Evolutionary conservation across 1,140 invertebrate genomes (phyloP).

Genomic region (Bacillus rossius): DNA sequence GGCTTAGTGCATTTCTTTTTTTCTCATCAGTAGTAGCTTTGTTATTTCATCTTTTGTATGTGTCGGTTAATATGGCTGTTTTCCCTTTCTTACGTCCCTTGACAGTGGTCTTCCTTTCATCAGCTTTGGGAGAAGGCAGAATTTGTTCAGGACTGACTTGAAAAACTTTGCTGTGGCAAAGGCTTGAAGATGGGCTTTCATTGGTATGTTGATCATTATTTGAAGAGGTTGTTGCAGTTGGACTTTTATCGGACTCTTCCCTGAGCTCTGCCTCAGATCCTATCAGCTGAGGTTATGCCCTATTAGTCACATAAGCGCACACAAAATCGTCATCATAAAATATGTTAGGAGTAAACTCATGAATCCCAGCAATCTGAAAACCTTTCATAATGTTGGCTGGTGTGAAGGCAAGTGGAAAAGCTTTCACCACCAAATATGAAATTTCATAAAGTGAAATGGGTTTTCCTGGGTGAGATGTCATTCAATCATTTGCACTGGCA

Average conservation of each 20-base stretch:
- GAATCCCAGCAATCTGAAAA: constrained; percentile 30
- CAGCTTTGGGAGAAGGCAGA: too few species aligned
- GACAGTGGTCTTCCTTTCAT: too few species aligned
- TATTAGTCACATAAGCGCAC: constrained; percentile 33
- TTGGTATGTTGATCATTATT: neutral
- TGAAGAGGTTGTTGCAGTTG: neutral
- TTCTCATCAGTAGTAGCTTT: too few species aligned
- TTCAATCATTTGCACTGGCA: constrained; percentile 35
- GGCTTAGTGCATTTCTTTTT: too few species aligned
- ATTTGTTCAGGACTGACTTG: too few species aligned
- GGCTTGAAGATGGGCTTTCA: neutral
- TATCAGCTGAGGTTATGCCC: constrained; percentile 35
- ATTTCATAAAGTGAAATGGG: constrained; percentile 31
- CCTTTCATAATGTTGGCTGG: constrained; percentile 32
- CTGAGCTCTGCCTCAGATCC: neutral
- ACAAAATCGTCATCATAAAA: constrained; percentile 34
- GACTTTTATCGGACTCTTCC: constrained; percentile 18
- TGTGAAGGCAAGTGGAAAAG: constrained; percentile 29
- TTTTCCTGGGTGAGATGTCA: constrained; percentile 29
- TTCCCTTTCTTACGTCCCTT: too few species aligned
- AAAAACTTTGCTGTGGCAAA: too few species aligned
- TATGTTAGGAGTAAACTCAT: constrained; percentile 26
- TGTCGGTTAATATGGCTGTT: too few species aligned
- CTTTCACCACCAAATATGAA: constrained; percentile 23
- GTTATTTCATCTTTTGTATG: too few species aligned